Evolutionary conservation across 2,797 vertebrate species (phyloP).

Genomic region (Hyperoplus immaculatus): DNA sequence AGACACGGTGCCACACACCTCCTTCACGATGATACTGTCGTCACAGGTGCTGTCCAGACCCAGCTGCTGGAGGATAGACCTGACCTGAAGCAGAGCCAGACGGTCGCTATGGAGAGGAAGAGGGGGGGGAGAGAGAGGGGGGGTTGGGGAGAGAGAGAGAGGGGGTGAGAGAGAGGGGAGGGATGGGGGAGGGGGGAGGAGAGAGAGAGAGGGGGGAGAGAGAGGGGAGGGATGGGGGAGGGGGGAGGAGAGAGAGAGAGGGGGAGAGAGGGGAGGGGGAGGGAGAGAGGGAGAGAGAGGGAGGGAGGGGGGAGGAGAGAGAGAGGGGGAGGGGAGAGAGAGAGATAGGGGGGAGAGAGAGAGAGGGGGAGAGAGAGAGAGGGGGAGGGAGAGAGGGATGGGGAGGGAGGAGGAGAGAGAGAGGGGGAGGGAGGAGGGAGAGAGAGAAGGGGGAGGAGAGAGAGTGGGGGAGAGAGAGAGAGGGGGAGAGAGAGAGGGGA

Average conservation of each 20-base stretch:
- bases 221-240: too few relatives aligned
- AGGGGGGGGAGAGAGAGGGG: too few relatives aligned
- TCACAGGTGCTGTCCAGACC: constrained; percentile 97
- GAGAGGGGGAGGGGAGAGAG: not conserved
- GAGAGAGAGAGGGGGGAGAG: too few relatives aligned
- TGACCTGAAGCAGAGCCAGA: constrained; percentile 95
- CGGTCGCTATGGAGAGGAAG: constrained; percentile 87
- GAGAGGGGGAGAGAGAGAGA: not conserved
- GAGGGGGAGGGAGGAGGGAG: not conserved
- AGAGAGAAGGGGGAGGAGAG: not conserved
- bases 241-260: not conserved
- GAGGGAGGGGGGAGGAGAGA: not conserved
- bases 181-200: too few relatives aligned
- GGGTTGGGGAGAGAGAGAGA: too few relatives aligned
- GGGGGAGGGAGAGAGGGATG: not conserved
- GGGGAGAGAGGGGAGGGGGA: not conserved
- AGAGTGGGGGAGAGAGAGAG: too few relatives aligned
- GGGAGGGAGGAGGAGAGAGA: not conserved
- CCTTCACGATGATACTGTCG: constrained; percentile 98
- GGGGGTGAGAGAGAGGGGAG: too few relatives aligned
- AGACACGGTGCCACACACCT: constrained; percentile 93
- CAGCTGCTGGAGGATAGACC: constrained; percentile 96
- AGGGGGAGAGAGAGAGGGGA: not conserved
- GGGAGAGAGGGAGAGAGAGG: not conserved
- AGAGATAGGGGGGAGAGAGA: too few relatives aligned